Evolutionary conservation across 2,797 vertebrate species (phyloP), one percentile per base, ranked within the genome.

Genomic region (Ispidina picta): DNA sequence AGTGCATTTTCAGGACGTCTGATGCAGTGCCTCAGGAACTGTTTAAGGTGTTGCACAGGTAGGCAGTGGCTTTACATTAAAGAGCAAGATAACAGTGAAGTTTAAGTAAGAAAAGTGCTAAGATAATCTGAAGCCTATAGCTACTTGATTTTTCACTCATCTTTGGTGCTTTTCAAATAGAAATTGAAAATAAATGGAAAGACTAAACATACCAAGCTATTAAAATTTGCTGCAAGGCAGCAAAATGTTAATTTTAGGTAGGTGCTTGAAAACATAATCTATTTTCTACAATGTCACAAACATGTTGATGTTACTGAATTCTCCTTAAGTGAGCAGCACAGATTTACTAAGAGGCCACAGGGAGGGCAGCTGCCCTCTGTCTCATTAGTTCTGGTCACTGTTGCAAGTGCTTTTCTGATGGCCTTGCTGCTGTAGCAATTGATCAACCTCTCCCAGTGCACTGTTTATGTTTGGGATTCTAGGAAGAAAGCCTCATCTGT

Each of bases 41-140:
- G 46, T 94, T 96, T 15, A 68, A 89, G 22, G 78, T 91, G 15
- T 62, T 93, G 72, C 90, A 92, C 37, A 93, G 95, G 97, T 98
- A 97, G 81, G 93, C 31, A 81, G n/a, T 78, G 33, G 56, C 82
- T 88, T 84, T 63, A 65, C n/a, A 46, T 58, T 74, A 73, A 33
- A 13, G 3, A 83, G 15, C 33, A 39, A 83, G 82, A 15, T 21
- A 69, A n/a, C 6, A 64, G 44, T 64, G 33, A 81, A 35, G 9
- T 76, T 88, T 58, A 68, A 88, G 70, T 56, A 56, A 81, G 33
- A 83, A 85, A 77, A 83, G 58, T 51, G 16, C 15, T 49, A 59
- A 65, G 37, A 82, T 62, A 66, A 71, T 63, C 9, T 23, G 23
- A 92, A 84, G 4, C 10, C 59, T 66, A 66, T 23, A 54, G 8